These are phyloP conservation scores for Sternarchorhynchus goeldii DNA, from an alignment of 2,797 vertebrate genomes.

Conservation along the genomic window DNA sequence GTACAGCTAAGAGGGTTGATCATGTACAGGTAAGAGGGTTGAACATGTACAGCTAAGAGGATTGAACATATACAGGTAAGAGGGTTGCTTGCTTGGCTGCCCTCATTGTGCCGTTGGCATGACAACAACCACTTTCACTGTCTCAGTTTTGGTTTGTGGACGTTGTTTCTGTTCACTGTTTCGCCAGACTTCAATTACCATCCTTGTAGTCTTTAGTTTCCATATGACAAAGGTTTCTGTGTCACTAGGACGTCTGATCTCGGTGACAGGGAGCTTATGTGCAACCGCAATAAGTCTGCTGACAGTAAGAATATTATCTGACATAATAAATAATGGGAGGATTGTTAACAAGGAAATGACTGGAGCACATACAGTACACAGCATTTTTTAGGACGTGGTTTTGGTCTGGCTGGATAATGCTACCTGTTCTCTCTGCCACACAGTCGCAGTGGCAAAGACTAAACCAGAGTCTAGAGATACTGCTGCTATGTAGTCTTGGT, in stretches of 20 bases:
- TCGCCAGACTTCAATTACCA: not conserved
- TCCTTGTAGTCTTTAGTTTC: slow-evolving; percentile 18
- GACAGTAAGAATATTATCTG: slow-evolving; percentile 42
- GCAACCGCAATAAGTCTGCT: slow-evolving; percentile 17
- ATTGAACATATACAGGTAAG: too few species aligned
- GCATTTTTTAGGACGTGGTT: slow-evolving; percentile 11
- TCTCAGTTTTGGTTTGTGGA: not conserved
- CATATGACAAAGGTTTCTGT: slow-evolving; percentile 33
- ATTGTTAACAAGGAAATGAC: slow-evolving; percentile 19
- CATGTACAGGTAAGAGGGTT: too few species aligned
- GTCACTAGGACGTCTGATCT: slow-evolving; percentile 8
- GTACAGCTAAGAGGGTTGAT: too few species aligned
- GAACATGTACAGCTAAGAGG: too few species aligned
- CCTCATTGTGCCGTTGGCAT: not conserved
- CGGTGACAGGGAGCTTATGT: slow-evolving; percentile 9
- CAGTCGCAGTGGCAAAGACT: not conserved
- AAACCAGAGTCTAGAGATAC: too few species aligned
- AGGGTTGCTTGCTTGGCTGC: not conserved
- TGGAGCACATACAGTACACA: slow-evolving; percentile 1
- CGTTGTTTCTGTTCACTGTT: slow-evolving; percentile 12
- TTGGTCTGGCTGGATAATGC: not conserved
- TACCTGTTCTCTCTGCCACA: not conserved
- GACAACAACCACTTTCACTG: not conserved
- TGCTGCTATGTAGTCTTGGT: too few species aligned
- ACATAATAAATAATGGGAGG: slow-evolving; percentile 31